Evolutionary conservation across 92 coral and sea anemone species (phyloP), one percentile per base, ranked within the genome.

Genomic region (Galaxea fascicularis): DNA sequence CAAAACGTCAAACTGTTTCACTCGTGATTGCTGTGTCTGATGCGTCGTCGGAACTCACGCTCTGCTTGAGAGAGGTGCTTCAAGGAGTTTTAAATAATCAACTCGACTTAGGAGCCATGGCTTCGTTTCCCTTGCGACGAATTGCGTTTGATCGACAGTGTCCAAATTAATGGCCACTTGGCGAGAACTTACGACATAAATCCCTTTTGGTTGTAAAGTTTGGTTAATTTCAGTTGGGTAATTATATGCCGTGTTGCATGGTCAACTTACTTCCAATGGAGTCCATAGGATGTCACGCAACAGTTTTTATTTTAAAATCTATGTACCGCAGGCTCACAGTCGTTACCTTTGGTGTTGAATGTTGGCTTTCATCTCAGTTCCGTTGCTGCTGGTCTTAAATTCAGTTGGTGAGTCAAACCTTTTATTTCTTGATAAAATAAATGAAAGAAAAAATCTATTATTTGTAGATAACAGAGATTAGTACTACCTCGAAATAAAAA

Each of bases 121-220:
- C 65, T 74, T 46, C 79, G 65, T 54, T 54, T 28, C 17, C 79
- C 11, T 54, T 26, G n/a, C 47, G 28, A 31, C 79, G 24, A 30
- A 49, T n/a, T 25, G 28, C 0, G 28, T 24, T 45, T 71, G 31
- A 71, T 71, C 30, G 35, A 24, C 57, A 14, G 3, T 15, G 71
- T 31, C 20, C 15, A 49, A 49, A n/a, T n/a, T n/a, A 25, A 3
- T 65, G 21, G 6, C 10, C 51, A 11, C 46, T 68, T 41, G 22
- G 14, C 47, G 73, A 68, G 29, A 8, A 22, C 9, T 60, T 22
- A 10, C 10, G 54, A 49, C 54, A 49, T 60, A 22, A 4, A 22
- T 7, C 3, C 15, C 10, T 13, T 60, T 13, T 60, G 22, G 62
- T 0, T 6, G 62, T 3, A 17, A 17, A 17, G 62, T 56, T 20